phyloP scores from a whole-genome alignment of 2,113 vertebrate species.

The Cyanocitta stelleri region DNA sequence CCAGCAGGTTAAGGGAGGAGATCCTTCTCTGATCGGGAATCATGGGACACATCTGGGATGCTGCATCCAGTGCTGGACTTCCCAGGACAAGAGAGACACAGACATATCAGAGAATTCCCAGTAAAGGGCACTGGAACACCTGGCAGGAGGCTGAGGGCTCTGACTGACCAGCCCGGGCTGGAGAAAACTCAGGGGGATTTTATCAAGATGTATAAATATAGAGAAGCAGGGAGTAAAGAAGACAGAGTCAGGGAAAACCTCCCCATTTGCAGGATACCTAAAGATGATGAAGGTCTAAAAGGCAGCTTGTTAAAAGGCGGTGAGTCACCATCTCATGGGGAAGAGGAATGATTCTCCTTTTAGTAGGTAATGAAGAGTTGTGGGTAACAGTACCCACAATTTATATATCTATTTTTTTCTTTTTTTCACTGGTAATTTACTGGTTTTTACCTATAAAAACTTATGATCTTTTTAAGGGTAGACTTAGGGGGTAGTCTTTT shows the following conservation, averaged over 20 bases:
- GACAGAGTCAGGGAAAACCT: neutral
- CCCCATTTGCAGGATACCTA: neutral
- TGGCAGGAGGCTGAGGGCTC: neutral
- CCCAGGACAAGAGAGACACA: neutral
- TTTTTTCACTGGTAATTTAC: neutral
- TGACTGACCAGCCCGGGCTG: neutral
- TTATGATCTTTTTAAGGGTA: neutral
- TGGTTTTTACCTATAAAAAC: neutral
- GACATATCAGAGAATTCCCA: neutral
- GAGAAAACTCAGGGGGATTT: neutral
- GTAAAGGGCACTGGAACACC: neutral
- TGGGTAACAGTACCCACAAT: neutral
- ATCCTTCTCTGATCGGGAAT: neutral
- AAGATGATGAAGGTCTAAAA: neutral
- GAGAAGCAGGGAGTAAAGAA: neutral
- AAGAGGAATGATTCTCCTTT: neutral
- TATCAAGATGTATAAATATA: neutral
- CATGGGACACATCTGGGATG: fast-evolving
- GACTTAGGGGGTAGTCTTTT: neutral
- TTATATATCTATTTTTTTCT: neutral
- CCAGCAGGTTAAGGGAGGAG: neutral
- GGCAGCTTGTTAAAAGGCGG: neutral
- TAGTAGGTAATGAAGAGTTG: neutral
- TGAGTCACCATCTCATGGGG: neutral
- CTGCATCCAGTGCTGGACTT: neutral